These are phyloP conservation scores for Pangasianodon gigas DNA, from an alignment of 2,113 vertebrate genomes.

Conservation along the genomic window DNA sequence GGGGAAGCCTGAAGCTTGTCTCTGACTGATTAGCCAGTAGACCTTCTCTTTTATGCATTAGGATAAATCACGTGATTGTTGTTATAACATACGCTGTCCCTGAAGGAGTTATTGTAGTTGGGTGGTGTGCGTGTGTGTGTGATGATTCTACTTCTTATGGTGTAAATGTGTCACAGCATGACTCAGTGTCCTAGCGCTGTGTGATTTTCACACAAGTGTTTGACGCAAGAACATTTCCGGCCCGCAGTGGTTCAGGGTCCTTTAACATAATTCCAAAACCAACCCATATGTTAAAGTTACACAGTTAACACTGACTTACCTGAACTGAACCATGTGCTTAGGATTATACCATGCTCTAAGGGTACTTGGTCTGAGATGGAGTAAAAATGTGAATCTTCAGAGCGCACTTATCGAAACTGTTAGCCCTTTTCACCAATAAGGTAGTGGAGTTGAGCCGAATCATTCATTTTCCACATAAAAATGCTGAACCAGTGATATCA, in stretches of 20 bases:
- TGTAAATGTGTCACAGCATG: background rate
- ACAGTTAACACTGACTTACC: background rate
- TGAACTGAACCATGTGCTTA: background rate
- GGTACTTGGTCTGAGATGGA: background rate
- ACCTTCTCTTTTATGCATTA: background rate
- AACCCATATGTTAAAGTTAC: background rate
- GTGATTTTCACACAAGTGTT: background rate
- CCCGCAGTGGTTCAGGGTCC: background rate
- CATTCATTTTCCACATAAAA: background rate
- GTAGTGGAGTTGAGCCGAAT: background rate
- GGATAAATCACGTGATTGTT: background rate
- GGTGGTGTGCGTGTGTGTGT: background rate
- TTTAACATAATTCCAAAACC: background rate
- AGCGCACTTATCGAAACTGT: background rate
- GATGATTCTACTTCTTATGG: background rate
- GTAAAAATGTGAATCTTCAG: background rate
- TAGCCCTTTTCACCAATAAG: background rate
- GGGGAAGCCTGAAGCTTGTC: background rate
- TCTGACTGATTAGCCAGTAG: background rate
- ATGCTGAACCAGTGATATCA: background rate
- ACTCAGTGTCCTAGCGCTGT: conserved; percentile 16
- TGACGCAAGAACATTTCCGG: background rate
- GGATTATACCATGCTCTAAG: background rate
- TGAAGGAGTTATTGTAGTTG: background rate
- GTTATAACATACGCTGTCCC: background rate